These are phyloP conservation scores for Amaurobius ferox DNA, from an alignment of 2,888 invertebrate species.

Conservation along the genomic window DNA sequence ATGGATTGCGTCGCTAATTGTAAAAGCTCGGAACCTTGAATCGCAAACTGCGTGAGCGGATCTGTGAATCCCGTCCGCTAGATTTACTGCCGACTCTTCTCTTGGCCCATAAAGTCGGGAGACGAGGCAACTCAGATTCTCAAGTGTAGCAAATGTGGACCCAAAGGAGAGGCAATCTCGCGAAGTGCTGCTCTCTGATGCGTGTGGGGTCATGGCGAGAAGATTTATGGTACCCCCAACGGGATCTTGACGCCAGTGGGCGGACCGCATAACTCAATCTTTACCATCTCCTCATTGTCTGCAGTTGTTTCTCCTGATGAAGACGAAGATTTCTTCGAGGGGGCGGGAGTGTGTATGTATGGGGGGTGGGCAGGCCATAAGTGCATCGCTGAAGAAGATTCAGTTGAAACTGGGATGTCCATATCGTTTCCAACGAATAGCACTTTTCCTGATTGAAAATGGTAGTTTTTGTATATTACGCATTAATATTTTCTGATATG, in stretches of 20 bases:
- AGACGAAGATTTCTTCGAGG: conserved; percentile 25
- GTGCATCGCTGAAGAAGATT: neutral
- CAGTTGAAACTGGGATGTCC: neutral
- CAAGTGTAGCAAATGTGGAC: neutral
- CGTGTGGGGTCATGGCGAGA: neutral
- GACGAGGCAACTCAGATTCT: neutral
- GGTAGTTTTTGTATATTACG: conserved; percentile 15
- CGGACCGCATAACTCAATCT: conserved; percentile 54
- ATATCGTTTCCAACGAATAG: conserved; percentile 25
- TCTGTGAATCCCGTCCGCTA: neutral
- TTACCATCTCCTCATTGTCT: conserved; percentile 31
- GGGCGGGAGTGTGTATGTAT: too few species aligned
- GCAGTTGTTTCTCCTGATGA: conserved; percentile 3
- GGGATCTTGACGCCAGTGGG: conserved; percentile 55
- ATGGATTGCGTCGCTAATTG: conserved; percentile 12
- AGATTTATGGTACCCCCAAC: conserved; percentile 39
- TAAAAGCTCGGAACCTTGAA: neutral
- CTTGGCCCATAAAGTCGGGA: neutral
- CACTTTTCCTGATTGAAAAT: conserved; percentile 62
- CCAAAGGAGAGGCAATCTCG: conserved; percentile 50
- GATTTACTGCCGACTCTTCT: conserved; percentile 4
- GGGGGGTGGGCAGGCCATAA: neutral
- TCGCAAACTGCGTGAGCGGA: neutral
- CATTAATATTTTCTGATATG: conserved; percentile 56
- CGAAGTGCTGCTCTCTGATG: conserved; percentile 24